Conservation (phyloP, 2,797 vertebrate species). For the Etheostoma nigrum region DNA sequence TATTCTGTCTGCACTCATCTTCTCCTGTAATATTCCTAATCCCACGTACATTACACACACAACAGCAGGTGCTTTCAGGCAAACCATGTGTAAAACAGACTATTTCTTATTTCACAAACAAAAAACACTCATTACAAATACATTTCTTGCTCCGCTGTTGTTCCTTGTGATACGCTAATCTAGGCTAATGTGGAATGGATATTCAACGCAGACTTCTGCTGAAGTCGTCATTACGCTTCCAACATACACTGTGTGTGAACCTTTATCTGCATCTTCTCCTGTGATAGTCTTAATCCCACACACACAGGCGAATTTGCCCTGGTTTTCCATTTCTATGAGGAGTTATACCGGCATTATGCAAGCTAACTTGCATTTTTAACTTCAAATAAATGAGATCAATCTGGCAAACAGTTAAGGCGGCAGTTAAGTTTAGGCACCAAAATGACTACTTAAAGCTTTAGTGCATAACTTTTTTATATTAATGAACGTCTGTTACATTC, state of each 20-base stretch:
- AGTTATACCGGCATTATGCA: background rate
- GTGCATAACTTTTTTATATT: too few species aligned
- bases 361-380: background rate
- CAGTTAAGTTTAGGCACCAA: too few species aligned
- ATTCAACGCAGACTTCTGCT: slow-evolving; percentile 73
- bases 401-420: background rate
- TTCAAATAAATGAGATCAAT: background rate
- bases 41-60: slow-evolving; percentile 31
- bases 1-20: background rate
- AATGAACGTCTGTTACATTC: too few species aligned
- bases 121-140: slow-evolving; percentile 36
- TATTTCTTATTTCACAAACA: slow-evolving; percentile 43
- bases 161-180: slow-evolving; percentile 65
- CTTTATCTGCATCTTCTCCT: background rate
- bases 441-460: too few species aligned
- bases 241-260: slow-evolving; percentile 26
- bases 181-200: slow-evolving; percentile 70
- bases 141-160: slow-evolving; percentile 45
- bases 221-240: slow-evolving; percentile 73
- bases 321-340: background rate
- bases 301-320: background rate
- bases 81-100: slow-evolving; percentile 65
- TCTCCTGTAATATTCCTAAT: slow-evolving; percentile 41
- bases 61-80: slow-evolving; percentile 64
- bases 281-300: background rate